Evolutionary conservation across 2,888 invertebrate species (phyloP), one percentile per base, ranked within the genome.

Genomic region (Danaus chrysippus): DNA sequence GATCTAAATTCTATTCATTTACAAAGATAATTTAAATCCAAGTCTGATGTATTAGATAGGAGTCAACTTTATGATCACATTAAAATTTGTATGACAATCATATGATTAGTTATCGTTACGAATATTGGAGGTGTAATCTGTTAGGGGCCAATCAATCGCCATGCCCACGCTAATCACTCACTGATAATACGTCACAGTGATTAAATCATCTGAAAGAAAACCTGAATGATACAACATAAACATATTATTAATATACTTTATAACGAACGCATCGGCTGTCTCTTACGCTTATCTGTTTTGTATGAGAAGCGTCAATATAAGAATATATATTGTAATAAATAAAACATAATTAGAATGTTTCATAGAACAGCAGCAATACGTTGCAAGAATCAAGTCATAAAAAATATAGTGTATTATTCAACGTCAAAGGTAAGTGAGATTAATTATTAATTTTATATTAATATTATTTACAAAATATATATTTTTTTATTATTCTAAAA

Each of bases 291-390:
- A 73, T 70, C 73, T 73, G 67, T 74, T 69, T 70, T 70, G 69
- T 70, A 67, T 61, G 61, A 70, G 67, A 70, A 62, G 59, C 59
- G 64, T 58, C 61, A 42, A 13, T 57, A 65, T 66, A 70, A 71
- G 69, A 69, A 68, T 68, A n/a, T n/a, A n/a, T 68, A 61, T 65
- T 63, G 69, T 56, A 63, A 62, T 64, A 67, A 72, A 63, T 55
- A 57, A 63, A 65, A 42, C 54, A 19, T 46, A 54, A 46, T 49
- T 52, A 64, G 44, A 75, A 88, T 89, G 89, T 81, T 86, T 68
- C 79, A 81, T 64, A 87, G 81, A 74, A 76, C 84, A 3, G 78
- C 82, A 68, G 75, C 76, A 75, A 76, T 86, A 68, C 83, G 83
- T 9, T 67, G 77, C 67, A 84, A 75, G 77, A 78, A 78, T 63